Evolutionary conservation across 2,113 vertebrate species (phyloP), one percentile per base, ranked within the genome.

Genomic region (Oriolus oriolus): DNA sequence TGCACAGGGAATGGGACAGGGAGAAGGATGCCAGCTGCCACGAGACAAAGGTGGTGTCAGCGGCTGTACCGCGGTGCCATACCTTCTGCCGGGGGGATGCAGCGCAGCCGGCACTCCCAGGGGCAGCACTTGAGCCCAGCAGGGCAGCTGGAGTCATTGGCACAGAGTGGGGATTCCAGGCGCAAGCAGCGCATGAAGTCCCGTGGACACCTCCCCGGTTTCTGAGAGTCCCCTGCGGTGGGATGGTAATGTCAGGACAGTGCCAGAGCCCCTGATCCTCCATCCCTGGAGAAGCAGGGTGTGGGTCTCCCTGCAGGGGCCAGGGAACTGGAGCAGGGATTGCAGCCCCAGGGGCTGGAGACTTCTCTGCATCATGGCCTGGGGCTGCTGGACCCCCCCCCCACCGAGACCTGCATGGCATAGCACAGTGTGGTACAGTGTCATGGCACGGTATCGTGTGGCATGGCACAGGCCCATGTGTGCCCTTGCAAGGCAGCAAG

Each of bases 21-120:
- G 56, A 14, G 30, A 37, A 35, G 33, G 52, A 27, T 75, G 56
- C 50, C 4, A 6, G 47, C 41, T 84, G 90, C 24, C 37, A 66
- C 1, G 6, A 37, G 42, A 23, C 44, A 33, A 74, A 22, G 42
- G 45, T 2, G 45, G 16, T 44, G 52, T 18, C 3, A 3, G 83
- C 8, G 10, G 47, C 47, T 1, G 1, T 30, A 47, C 24, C 0
- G 0, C 0, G 0, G 12, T 42, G 37, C 59, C 0, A 2, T 95
- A 95, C 95, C 96, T 94, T 87, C 77, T n/a, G 94, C 95, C 0
- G 87, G 89, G 5, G 61, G 35, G 12, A 66, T 71, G 77, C 95
- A 97, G 84, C 60, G 81, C 12, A 89, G 45, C 57, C 4, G 77
- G 65, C 96, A 95, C 19, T 84, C 73, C 44, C 6, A 28, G 44